phyloP scores from a whole-genome alignment of 2,113 vertebrate genomes.

The Oreotragus oreotragus region DNA sequence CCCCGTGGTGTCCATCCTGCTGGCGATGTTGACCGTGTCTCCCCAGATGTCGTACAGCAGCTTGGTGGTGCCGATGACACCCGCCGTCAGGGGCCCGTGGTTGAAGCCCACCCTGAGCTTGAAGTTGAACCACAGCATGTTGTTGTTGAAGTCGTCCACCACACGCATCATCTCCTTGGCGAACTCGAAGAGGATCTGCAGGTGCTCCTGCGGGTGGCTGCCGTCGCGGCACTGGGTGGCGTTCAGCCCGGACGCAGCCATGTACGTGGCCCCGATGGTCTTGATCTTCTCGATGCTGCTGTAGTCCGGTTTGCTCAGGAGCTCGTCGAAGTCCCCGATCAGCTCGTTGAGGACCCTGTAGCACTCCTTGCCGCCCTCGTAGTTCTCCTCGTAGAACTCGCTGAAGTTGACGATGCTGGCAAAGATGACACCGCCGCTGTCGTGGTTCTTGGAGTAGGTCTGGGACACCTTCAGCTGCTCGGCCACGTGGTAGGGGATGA shows the following conservation, averaged over 20 bases:
- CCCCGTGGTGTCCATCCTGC: conserved; percentile 98
- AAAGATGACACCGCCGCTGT: conserved; percentile 95
- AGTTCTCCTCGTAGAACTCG: conserved; percentile 99
- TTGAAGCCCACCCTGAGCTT: conserved; percentile 97
- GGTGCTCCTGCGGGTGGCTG: conserved; percentile 87
- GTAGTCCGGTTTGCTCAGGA: conserved; percentile 89
- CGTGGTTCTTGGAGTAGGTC: conserved; percentile 98
- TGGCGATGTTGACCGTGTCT: conserved; percentile 98
- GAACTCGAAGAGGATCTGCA: conserved; percentile 96
- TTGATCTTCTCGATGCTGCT: conserved; percentile 97
- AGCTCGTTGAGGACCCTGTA: conserved; percentile 97
- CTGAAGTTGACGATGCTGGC: conserved; percentile 99
- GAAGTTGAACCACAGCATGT: conserved; percentile 98
- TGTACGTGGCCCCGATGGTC: conserved; percentile 99
- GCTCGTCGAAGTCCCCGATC: conserved; percentile 97
- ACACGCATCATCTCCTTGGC: conserved; percentile 98
- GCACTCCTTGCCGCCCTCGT: conserved; percentile 97
- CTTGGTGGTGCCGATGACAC: conserved; percentile 98
- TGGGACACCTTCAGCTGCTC: conserved; percentile 98
- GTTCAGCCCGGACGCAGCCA: conserved; percentile 95
- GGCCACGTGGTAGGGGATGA: conserved; percentile 97
- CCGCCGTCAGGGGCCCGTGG: conserved; percentile 95
- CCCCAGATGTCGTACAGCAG: conserved; percentile 98
- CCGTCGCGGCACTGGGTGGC: conserved; percentile 87
- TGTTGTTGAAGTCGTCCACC: conserved; percentile 98